Conservation (phyloP, 2,888 invertebrate genomes). For the Pedicia rivosa region DNA sequence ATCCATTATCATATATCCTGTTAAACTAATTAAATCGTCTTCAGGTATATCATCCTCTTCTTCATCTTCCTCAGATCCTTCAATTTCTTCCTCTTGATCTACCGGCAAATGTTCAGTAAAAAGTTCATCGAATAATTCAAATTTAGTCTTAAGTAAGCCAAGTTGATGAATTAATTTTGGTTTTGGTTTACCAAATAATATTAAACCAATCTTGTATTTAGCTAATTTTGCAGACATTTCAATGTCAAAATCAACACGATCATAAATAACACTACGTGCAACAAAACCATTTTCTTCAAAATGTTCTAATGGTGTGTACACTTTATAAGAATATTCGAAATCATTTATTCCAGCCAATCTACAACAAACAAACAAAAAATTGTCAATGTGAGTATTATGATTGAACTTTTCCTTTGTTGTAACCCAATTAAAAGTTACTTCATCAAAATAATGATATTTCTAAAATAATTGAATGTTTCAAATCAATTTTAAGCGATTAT, state of each 20-base stretch:
- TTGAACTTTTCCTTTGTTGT: too few species aligned
- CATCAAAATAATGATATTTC: not conserved
- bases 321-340: conserved; percentile 60
- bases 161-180: conserved; percentile 24
- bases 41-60: conserved; percentile 27
- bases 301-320: conserved; percentile 62
- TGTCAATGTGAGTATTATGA: too few species aligned
- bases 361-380: too few species aligned
- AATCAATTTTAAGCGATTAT: too few species aligned
- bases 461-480: not conserved
- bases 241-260: conserved; percentile 49
- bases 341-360: conserved; percentile 37
- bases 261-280: conserved; percentile 42
- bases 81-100: conserved; percentile 19
- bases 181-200: conserved; percentile 23
- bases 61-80: conserved; percentile 23
- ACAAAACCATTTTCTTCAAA: conserved; percentile 64
- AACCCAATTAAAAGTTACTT: not conserved
- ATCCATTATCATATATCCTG: conserved; percentile 38
- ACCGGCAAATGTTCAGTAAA: conserved; percentile 10
- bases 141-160: conserved; percentile 11
- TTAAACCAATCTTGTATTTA: conserved; percentile 40
- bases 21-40: conserved; percentile 30
- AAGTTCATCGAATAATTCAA: conserved; percentile 5
- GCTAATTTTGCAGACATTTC: conserved; percentile 54